Evolutionary conservation across 2,888 invertebrate genomes (phyloP), one percentile per base, ranked within the genome.

Genomic region (Ecliptopera silaceata): DNA sequence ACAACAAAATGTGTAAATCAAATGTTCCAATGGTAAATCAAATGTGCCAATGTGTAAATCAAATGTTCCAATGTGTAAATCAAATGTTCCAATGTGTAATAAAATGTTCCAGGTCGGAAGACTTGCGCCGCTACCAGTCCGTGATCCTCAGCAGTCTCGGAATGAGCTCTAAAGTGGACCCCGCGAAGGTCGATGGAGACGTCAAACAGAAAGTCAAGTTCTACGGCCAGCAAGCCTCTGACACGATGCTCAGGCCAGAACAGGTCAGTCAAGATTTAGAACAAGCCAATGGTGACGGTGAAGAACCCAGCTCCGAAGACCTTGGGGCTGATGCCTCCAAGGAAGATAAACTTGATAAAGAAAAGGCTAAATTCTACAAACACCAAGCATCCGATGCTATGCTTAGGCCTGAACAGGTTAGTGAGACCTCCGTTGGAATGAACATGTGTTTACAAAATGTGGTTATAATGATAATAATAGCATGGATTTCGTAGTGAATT

Each of bases 61-160:
- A n/a, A n/a, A n/a, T n/a, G n/a, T n/a, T n/a, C n/a, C 22, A 22
- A 6, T 20, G 20, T 38, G 20, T 15, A n/a, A n/a, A n/a, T n/a
- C n/a, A n/a, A n/a, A n/a, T n/a, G n/a, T n/a, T n/a, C n/a, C 22
- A 22, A 6, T 20, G 20, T 38, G 20, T 26, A 17, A 38, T 26
- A 20, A 13, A 8, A 12, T 4, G 4, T 55, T 56, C 5, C 74
- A 92, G 94, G 64, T 94, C 94, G 5, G 95, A 95, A 74, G 95
- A 95, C 70, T 90, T 94, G 4, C 93, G 97, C 82, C 94, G 98
- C 60, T 97, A 97, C 76, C 96, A 97, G 80, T 87, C 93, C 2
- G 94, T 96, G 46, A 97, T 98, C 71, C 90, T 98, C 50, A 93
- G 94, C 69, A 93, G 94, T 74, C 92, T 96, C 56, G 96, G 96